A percentile compares a stretch with the other conserved stretches of the same genome.
Conservation (phyloP, 1,140 invertebrate species). For the Bicyclus anynana region DNA sequence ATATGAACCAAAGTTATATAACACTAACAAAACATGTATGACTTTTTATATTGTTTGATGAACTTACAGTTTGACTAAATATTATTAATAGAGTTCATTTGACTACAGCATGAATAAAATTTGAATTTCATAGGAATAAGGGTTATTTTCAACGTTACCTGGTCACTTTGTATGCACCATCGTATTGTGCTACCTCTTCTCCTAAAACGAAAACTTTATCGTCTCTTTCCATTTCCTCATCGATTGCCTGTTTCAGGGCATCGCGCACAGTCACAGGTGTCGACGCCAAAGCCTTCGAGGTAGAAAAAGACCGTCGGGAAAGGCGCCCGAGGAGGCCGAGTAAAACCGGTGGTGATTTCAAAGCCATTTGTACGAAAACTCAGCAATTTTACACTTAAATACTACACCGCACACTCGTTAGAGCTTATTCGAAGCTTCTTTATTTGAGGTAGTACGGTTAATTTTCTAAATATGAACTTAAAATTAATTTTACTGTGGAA, state of each 20-base stretch:
- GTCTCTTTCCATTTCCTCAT: constrained; percentile 98
- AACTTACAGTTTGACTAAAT: neutral
- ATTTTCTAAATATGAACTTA: constrained; percentile 47
- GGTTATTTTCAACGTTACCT: constrained; percentile 45
- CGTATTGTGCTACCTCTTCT: constrained; percentile 99
- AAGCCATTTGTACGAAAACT: constrained; percentile 61
- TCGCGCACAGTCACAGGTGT: constrained; percentile 95
- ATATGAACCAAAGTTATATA: neutral
- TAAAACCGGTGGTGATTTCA: constrained; percentile 64
- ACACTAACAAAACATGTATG: neutral
- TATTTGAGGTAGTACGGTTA: constrained; percentile 25
- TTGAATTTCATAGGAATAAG: neutral
- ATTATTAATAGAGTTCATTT: neutral
- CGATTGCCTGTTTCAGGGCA: constrained; percentile 96
- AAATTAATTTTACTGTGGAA: constrained; percentile 33
- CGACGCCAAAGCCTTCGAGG: constrained; percentile 67
- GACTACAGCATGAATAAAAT: neutral
- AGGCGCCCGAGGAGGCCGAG: constrained; percentile 47
- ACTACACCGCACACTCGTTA: constrained; percentile 27
- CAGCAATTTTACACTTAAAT: constrained; percentile 31
- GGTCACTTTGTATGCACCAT: constrained; percentile 97
- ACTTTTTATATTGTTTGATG: too few species aligned
- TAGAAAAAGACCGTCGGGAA: constrained; percentile 56
- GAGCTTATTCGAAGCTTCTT: constrained; percentile 31
- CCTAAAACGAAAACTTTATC: constrained; percentile 96